A percentile compares a stretch with the other conserved stretches of the same genome.
phyloP scores from a whole-genome alignment of 2,888 invertebrate species.

The Eudemis profundana region DNA sequence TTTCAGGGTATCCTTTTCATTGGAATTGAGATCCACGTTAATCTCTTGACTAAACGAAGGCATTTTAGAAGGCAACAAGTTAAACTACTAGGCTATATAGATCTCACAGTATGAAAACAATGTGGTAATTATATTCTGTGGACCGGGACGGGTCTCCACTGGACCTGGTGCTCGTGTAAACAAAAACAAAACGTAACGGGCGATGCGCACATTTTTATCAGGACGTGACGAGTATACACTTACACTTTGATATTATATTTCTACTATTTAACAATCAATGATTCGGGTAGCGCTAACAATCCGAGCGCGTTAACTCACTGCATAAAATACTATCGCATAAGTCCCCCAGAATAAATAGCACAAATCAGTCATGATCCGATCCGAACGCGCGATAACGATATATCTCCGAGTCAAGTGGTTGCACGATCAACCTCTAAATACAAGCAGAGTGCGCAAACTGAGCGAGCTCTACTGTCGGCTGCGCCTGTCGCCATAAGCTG shows the following conservation, averaged over 20 bases:
- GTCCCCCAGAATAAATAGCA: slow-evolving; percentile 58
- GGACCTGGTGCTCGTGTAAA: slow-evolving; percentile 47
- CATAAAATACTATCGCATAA: slow-evolving; percentile 56
- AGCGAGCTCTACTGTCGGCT: slow-evolving; percentile 70
- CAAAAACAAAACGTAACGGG: slow-evolving; percentile 54
- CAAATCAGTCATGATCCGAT: slow-evolving; percentile 67
- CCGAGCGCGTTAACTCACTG: slow-evolving; percentile 63
- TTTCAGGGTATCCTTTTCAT: slow-evolving; percentile 66
- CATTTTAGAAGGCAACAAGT: slow-evolving; percentile 60
- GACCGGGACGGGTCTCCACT: slow-evolving; percentile 44
- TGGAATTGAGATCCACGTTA: slow-evolving; percentile 74
- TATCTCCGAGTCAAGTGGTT: slow-evolving; percentile 65
- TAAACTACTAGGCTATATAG: slow-evolving; percentile 32
- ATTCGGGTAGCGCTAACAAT: slow-evolving; percentile 57
- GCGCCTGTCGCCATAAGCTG: slow-evolving; percentile 70
- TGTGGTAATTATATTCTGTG: slow-evolving; percentile 18
- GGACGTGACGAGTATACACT: slow-evolving; percentile 58
- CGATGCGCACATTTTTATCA: slow-evolving; percentile 69
- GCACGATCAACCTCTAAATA: slow-evolving; percentile 73
- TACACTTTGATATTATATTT: slow-evolving; percentile 60
- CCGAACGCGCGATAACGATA: slow-evolving; percentile 65
- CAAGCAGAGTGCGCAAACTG: slow-evolving; percentile 74
- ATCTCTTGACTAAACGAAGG: slow-evolving; percentile 78
- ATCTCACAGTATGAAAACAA: slow-evolving; percentile 18
- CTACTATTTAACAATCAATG: slow-evolving; percentile 61